Conservation (phyloP, 2,797 vertebrate genomes). For the Ispidina picta region DNA sequence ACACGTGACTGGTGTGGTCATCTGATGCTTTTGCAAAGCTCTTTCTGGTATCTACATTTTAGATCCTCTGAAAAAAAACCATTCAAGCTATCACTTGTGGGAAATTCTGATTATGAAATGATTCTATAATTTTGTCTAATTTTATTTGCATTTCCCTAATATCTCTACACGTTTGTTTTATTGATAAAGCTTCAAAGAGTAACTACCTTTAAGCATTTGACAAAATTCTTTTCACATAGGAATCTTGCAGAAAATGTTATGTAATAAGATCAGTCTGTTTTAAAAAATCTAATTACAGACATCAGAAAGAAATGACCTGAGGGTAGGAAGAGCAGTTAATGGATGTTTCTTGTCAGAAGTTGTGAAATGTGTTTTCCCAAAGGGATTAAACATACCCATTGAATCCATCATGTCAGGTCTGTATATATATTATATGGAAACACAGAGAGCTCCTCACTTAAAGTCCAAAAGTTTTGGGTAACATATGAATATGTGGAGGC, state of each 20-base stretch:
- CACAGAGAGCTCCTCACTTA: neutral
- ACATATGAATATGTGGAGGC: neutral
- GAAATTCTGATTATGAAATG: neutral
- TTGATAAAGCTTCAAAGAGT: neutral
- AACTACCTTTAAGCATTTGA: neutral
- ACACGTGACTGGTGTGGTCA: neutral
- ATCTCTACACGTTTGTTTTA: neutral
- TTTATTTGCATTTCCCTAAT: neutral
- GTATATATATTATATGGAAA: neutral
- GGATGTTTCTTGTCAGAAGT: constrained; percentile 19
- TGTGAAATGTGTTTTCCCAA: constrained; percentile 35
- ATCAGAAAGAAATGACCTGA: constrained; percentile 7
- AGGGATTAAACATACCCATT: neutral
- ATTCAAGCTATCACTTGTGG: neutral
- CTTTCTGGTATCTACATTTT: neutral
- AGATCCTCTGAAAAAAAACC: neutral
- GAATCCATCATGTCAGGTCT: neutral
- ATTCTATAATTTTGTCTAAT: neutral
- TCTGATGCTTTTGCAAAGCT: neutral
- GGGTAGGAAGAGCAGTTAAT: constrained; percentile 24
- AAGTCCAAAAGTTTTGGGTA: neutral
- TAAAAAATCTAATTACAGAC: constrained; percentile 54
- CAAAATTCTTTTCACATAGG: neutral
- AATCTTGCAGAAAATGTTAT: constrained; percentile 24
- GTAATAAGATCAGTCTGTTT: neutral